Base-by-base conservation (phyloP, 2,888 invertebrate genomes). In the Adelphocoris suturalis region DNA sequence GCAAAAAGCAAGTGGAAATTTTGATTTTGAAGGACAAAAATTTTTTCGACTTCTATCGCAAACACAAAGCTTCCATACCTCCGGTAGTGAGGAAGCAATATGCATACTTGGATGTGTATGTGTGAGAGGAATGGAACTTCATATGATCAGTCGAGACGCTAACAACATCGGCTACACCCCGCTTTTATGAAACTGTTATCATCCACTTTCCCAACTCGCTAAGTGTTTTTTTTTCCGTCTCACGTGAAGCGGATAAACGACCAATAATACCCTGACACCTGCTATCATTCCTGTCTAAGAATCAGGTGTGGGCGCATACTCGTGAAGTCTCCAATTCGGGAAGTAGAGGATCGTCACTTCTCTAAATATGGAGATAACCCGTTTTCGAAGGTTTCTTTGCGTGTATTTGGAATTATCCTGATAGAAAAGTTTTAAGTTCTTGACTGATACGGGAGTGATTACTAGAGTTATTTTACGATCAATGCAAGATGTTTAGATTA, bases 101-200 rank as follows among this genome's bases (percentile, higher is more conserved):
- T 23, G 52, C 52, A 82, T 82, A 82, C 19, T 52, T 82, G 47
- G 23, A 14, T 13, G 16, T 19, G 46, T 81, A 82, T 52, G 82
- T 82, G 48, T 27, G 82, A 82, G 52, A 0, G 19, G 46, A 78
- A 16, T 28, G 16, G 76, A 78, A 68, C 23, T 0, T 23, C 68
- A 0, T 68, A 68, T 68, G 68, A 23, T 68, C 23, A 23, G 68
- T 19, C 68, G 68, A 68, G 61, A 68, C n/a, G 5, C 27, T 68
- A 68, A 68, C 23, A 68, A 23, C 68, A 27, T 68, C 68, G 68
- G 7, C 11, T 16, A 52, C 11, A 12, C 68, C 68, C 68, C 11
- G 5, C 9, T 68, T 19, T 68, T 68, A 68, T 19, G 68, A 23
- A 68, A 68, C 68, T 68, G 61, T 19, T 27, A 23, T 23, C 68